Conservation (phyloP, 2,888 invertebrate species). For the Agrenia bidenticulata region DNA sequence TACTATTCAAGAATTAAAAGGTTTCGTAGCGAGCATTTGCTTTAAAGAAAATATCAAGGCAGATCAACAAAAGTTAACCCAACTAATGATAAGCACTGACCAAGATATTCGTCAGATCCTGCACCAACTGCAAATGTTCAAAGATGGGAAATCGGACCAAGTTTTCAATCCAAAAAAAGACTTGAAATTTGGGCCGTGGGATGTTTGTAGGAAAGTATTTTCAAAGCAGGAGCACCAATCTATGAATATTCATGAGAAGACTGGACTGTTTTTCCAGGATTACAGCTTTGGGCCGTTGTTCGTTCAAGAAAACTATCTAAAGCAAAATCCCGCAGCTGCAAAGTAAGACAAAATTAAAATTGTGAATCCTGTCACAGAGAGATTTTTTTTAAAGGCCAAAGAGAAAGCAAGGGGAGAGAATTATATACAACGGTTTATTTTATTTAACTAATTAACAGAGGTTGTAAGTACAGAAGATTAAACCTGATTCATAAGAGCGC, state of each 20-base stretch:
- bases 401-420: too few species aligned
- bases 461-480: constrained; percentile 61
- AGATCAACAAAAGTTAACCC: constrained; percentile 71
- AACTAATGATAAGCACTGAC: constrained; percentile 82
- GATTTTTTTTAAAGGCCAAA: too few species aligned
- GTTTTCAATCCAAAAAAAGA: constrained; percentile 44
- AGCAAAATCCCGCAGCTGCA: constrained; percentile 72
- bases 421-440: too few species aligned
- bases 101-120: constrained; percentile 92
- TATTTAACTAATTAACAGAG: constrained; percentile 57
- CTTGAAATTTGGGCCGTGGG: constrained; percentile 75
- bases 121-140: constrained; percentile 80
- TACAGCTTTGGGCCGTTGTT: constrained; percentile 95
- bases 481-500: constrained; percentile 75
- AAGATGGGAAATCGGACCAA: constrained; percentile 30
- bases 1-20: constrained; percentile 73
- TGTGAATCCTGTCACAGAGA: too few species aligned
- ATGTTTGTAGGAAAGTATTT: constrained; percentile 86
- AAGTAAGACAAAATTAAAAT: constrained; percentile 60
- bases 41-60: constrained; percentile 86
- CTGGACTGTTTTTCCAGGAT: constrained; percentile 93
- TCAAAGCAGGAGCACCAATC: constrained; percentile 72
- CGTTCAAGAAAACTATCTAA: constrained; percentile 94
- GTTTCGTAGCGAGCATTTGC: constrained; percentile 86
- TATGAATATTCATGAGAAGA: constrained; percentile 78